These are phyloP conservation scores for Micrasema longulum DNA, from an alignment of 1,140 invertebrate species.

Conservation along the genomic window DNA sequence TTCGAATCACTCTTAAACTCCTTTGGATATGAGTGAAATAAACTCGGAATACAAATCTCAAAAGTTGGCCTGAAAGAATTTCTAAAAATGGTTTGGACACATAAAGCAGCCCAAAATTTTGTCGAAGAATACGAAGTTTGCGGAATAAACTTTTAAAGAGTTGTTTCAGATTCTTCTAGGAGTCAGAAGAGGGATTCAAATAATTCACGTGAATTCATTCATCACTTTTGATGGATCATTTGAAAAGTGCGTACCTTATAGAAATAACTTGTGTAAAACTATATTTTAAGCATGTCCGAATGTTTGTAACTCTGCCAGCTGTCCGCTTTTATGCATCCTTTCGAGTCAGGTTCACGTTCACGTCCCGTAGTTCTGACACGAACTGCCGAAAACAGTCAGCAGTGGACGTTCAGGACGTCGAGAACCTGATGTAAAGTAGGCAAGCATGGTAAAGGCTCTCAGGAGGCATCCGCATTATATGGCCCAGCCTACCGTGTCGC, in stretches of 20 bases:
- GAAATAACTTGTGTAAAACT: too few species aligned
- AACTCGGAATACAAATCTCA: constrained; percentile 11
- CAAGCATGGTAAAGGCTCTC: too few species aligned
- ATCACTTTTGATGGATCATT: constrained; percentile 6
- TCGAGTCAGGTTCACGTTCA: too few species aligned
- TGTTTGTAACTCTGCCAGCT: too few species aligned
- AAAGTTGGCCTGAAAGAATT: constrained; percentile 5
- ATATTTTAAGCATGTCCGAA: too few species aligned
- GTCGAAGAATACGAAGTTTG: constrained; percentile 5
- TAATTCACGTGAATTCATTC: constrained; percentile 9
- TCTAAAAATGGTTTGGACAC: not conserved
- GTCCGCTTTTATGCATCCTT: too few species aligned
- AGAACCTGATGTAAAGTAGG: too few species aligned
- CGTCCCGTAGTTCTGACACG: too few species aligned
- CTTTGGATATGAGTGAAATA: not conserved
- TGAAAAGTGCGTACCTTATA: not conserved
- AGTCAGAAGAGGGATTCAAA: not conserved
- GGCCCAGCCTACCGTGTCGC: too few species aligned
- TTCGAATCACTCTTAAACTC: not conserved
- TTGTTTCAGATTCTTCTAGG: constrained; percentile 27
- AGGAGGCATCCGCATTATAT: too few species aligned
- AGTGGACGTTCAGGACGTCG: too few species aligned
- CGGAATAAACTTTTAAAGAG: constrained; percentile 24
- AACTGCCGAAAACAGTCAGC: too few species aligned
- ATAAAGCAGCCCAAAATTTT: not conserved